Conservation (phyloP, 2,888 invertebrate genomes). For the Stenchaetothrips biformis region DNA sequence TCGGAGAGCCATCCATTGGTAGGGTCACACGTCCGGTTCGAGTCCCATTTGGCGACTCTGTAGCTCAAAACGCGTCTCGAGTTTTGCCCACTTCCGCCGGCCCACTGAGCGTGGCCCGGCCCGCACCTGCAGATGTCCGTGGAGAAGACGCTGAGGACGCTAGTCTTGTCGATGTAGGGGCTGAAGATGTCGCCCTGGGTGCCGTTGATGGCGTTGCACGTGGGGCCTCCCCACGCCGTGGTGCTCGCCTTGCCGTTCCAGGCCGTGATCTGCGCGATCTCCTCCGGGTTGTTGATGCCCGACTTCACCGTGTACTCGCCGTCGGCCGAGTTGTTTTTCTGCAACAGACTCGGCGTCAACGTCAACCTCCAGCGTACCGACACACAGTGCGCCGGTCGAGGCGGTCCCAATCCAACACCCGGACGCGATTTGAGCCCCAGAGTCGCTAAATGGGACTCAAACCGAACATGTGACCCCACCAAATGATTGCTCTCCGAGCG, state of each 20-base stretch:
- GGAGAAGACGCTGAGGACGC: constrained; percentile 8
- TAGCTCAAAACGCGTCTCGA: too few species aligned
- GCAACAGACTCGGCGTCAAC: background rate
- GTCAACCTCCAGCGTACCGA: too few species aligned
- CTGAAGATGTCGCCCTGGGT: constrained; percentile 20
- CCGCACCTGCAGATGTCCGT: constrained; percentile 9
- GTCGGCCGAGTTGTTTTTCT: constrained; percentile 11
- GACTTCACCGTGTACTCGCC: background rate
- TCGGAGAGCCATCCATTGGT: too few species aligned
- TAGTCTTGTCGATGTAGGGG: background rate
- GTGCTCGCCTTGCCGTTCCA: background rate
- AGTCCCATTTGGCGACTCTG: too few species aligned
- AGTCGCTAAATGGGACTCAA: too few species aligned
- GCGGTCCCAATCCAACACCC: too few species aligned
- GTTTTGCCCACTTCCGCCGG: too few species aligned
- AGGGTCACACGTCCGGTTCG: too few species aligned
- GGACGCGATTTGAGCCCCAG: too few species aligned
- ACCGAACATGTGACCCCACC: too few species aligned
- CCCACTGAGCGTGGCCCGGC: background rate
- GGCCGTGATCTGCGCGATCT: background rate
- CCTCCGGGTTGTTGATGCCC: background rate
- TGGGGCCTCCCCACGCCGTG: background rate
- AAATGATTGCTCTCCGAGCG: too few species aligned
- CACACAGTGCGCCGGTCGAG: too few species aligned
- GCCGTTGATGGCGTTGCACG: constrained; percentile 11